A percentile compares a stretch with the other conserved stretches of the same genome.
Evolutionary conservation across 1,140 invertebrate species (phyloP).

Genomic region (Caenorhabditis latens): DNA sequence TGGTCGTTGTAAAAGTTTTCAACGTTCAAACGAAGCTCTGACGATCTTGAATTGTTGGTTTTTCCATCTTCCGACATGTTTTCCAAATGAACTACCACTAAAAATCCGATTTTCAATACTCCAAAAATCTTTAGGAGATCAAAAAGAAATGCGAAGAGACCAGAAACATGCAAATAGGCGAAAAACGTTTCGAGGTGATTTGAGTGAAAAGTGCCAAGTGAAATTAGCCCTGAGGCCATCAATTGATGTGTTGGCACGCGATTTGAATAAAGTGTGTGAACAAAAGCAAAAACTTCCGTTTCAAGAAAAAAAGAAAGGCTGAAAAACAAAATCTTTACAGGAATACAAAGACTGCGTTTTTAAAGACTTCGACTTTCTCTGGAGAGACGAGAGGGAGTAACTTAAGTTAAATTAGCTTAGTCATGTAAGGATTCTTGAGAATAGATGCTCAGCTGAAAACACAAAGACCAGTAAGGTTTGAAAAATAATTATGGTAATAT

Average conservation of each 20-base stretch:
- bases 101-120: not conserved
- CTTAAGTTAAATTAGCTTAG: too few species aligned
- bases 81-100: not conserved
- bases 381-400: too few species aligned
- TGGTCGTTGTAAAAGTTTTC: constrained; percentile 43
- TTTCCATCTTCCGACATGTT: not conserved
- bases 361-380: too few species aligned
- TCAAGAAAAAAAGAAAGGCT: not conserved
- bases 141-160: not conserved
- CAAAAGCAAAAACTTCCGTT: not conserved
- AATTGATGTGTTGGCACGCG: not conserved
- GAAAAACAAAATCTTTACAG: too few species aligned
- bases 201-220: not conserved
- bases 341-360: too few species aligned
- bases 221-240: constrained; percentile 44
- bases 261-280: constrained; percentile 22
- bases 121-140: not conserved
- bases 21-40: constrained; percentile 55
- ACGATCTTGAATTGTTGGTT: not conserved
- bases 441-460: too few species aligned
- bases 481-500: too few species aligned
- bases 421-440: too few species aligned
- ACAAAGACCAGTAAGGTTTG: too few species aligned
- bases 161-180: not conserved
- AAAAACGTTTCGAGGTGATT: not conserved